These are phyloP conservation scores for Labeo catla DNA, from an alignment of 2,113 vertebrate species.

Conservation along the genomic window DNA sequence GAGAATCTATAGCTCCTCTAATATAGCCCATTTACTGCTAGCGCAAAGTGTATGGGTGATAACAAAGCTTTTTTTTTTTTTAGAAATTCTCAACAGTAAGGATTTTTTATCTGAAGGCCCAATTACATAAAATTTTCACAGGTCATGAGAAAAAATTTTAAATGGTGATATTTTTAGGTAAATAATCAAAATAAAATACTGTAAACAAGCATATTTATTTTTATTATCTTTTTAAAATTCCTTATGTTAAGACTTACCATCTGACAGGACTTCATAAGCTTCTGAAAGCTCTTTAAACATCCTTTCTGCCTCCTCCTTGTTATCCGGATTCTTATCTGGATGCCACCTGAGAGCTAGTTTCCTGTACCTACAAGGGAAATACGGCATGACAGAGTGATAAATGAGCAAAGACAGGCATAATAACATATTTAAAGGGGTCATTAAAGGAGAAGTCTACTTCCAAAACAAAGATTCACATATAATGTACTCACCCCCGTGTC, in stretches of 20 bases:
- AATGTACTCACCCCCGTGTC: too few species aligned
- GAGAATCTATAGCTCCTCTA: not conserved
- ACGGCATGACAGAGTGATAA: not conserved
- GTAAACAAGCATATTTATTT: not conserved
- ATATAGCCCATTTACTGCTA: not conserved
- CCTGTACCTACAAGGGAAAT: constrained; percentile 79
- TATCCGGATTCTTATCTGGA: constrained; percentile 96
- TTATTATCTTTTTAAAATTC: not conserved
- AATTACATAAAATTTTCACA: not conserved
- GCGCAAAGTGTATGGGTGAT: not conserved
- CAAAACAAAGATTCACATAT: too few species aligned
- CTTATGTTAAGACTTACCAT: constrained; percentile 75
- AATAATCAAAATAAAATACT: not conserved
- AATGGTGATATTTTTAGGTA: not conserved
- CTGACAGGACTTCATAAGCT: constrained; percentile 94
- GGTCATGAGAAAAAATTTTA: not conserved
- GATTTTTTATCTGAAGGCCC: not conserved
- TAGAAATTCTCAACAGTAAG: not conserved
- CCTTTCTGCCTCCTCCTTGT: constrained; percentile 91
- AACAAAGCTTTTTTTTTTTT: not conserved
- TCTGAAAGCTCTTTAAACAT: constrained; percentile 96
- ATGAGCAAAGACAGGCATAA: not conserved
- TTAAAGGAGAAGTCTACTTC: too few species aligned
- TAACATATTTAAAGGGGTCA: too few species aligned
- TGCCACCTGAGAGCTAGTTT: constrained; percentile 94